A percentile compares a stretch with the other conserved stretches of the same genome.
phyloP scores from a whole-genome alignment of 1,140 invertebrate species.

The Platyura marginata region DNA sequence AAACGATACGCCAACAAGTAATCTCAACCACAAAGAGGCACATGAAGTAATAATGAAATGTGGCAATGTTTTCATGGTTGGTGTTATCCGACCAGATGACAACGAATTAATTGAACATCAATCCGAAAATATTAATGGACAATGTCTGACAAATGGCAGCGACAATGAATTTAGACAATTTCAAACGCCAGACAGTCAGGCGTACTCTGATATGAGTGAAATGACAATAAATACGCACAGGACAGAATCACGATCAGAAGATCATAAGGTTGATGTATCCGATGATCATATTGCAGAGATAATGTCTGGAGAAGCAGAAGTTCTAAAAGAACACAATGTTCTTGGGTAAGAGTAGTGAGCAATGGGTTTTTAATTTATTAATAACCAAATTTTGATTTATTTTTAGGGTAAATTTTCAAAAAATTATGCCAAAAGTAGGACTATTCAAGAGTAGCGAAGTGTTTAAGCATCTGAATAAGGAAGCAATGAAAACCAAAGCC shows the following conservation, averaged over 20 bases:
- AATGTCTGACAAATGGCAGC: not conserved
- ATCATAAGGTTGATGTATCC: conserved; percentile 27
- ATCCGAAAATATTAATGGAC: not conserved
- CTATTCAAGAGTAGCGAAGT: conserved; percentile 49
- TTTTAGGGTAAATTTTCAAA: conserved; percentile 42
- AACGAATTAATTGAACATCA: not conserved
- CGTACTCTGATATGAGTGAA: not conserved
- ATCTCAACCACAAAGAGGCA: conserved; percentile 57
- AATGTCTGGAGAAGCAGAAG: conserved; percentile 43
- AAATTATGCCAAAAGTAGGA: conserved; percentile 39
- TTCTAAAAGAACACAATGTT: conserved; percentile 40
- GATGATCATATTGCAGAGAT: conserved; percentile 47
- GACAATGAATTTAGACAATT: not conserved
- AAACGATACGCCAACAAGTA: conserved; percentile 41
- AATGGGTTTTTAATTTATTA: not conserved
- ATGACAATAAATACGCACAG: not conserved
- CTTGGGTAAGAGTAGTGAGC: conserved; percentile 32
- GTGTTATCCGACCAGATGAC: conserved; percentile 33
- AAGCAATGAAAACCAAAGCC: conserved; percentile 24
- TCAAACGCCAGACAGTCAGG: conserved; percentile 1
- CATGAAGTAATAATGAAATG: conserved; percentile 52
- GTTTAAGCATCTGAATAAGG: conserved; percentile 38
- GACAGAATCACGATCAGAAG: conserved; percentile 8
- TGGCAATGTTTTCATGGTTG: conserved; percentile 57
- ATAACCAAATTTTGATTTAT: not conserved